Conservation (phyloP, 2,113 vertebrate genomes). For the Danio rerio region DNA sequence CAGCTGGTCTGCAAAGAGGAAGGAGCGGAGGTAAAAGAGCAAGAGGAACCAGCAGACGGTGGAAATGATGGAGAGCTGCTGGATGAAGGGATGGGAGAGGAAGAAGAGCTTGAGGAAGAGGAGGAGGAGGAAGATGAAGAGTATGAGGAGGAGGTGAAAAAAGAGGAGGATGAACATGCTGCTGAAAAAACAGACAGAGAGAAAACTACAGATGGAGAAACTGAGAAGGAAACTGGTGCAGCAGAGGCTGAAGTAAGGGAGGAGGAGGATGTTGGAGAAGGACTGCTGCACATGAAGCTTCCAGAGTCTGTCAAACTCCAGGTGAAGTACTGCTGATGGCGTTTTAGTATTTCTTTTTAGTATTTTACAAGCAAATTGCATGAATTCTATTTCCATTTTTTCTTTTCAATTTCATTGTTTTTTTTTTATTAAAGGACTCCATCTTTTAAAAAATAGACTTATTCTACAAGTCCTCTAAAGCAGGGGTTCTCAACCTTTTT, state of each 20-base stretch:
- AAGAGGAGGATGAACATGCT: slow-evolving; percentile 67
- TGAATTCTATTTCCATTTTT: too few species aligned
- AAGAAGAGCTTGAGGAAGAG: slow-evolving; percentile 69
- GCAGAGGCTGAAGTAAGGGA: slow-evolving; percentile 67
- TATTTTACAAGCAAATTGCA: too few species aligned
- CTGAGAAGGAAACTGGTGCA: slow-evolving; percentile 63
- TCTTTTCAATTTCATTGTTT: too few species aligned
- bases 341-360: neutral
- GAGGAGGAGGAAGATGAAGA: slow-evolving; percentile 65
- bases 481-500: too few species aligned
- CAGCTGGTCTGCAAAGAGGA: slow-evolving; percentile 50
- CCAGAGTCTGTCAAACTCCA: slow-evolving; percentile 94
- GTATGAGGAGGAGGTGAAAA: slow-evolving; percentile 63
- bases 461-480: too few species aligned
- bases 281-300: slow-evolving; percentile 93
- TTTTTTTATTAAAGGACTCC: too few species aligned
- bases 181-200: slow-evolving; percentile 62
- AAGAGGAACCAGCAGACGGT: slow-evolving; percentile 50
- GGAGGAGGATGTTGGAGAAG: slow-evolving; percentile 79
- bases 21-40: slow-evolving; percentile 60
- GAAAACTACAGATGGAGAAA: slow-evolving; percentile 66
- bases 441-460: too few species aligned
- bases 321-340: slow-evolving; percentile 66
- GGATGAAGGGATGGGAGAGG: slow-evolving; percentile 66
- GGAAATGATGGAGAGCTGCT: slow-evolving; percentile 40